Evolutionary conservation across 2,113 vertebrate genomes (phyloP).

Genomic region (Phylloscopus trochilus): DNA sequence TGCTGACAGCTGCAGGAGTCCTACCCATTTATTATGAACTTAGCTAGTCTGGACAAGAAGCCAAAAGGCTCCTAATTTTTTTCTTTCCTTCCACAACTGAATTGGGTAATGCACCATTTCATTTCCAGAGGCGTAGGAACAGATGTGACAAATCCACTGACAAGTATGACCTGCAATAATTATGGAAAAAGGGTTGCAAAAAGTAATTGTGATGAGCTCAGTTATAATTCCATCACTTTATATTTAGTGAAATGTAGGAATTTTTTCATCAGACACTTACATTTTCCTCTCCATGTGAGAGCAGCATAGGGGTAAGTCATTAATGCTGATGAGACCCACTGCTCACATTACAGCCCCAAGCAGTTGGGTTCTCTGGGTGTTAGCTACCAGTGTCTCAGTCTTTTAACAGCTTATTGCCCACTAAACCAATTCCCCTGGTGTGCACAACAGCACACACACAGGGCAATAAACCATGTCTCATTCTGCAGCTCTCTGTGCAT

Average conservation of each 20-base stretch:
- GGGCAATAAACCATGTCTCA: background rate
- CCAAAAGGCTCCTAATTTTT: background rate
- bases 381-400: slow-evolving; percentile 8
- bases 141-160: background rate
- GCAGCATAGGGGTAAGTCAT: background rate
- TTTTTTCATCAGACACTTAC: background rate
- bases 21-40: background rate
- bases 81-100: background rate
- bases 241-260: background rate
- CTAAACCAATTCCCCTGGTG: slow-evolving; percentile 15
- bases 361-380: slow-evolving; percentile 10
- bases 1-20: background rate
- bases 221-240: background rate
- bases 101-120: background rate
- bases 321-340: slow-evolving; percentile 14
- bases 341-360: slow-evolving; percentile 17
- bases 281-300: background rate
- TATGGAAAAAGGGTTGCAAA: background rate
- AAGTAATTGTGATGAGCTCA: background rate
- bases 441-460: background rate
- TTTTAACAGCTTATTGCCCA: slow-evolving; percentile 53
- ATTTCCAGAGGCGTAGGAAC: background rate
- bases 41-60: background rate
- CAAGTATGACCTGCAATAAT: background rate
- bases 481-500: background rate